Evolutionary conservation across 1,140 invertebrate genomes (phyloP).

Genomic region (Forficula auricularia): DNA sequence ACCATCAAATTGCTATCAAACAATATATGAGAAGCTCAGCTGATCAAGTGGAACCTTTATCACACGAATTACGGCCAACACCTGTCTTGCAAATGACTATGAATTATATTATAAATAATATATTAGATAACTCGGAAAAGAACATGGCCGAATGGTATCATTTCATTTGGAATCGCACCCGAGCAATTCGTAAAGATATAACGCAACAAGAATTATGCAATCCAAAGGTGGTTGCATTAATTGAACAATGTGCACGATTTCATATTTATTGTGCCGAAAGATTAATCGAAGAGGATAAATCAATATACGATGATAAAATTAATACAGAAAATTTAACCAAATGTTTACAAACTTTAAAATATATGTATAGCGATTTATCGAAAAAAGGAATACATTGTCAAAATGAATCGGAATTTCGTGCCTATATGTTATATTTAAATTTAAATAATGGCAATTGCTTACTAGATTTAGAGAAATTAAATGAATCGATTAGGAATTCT

Average conservation of each 20-base stretch:
- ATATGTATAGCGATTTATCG: constrained; percentile 66
- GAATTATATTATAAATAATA: constrained; percentile 70
- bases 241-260: constrained; percentile 91
- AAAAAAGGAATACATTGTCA: constrained; percentile 45
- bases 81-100: constrained; percentile 69
- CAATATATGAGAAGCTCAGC: constrained; percentile 89
- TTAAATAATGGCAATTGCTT: constrained; percentile 79
- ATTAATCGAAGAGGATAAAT: constrained; percentile 68
- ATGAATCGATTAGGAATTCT: constrained; percentile 53
- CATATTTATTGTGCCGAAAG: constrained; percentile 85
- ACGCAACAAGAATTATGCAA: constrained; percentile 84
- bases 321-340: constrained; percentile 96
- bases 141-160: constrained; percentile 73
- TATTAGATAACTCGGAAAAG: constrained; percentile 43
- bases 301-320: constrained; percentile 84
- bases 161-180: constrained; percentile 81
- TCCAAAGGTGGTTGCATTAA: constrained; percentile 55
- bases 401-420: constrained; percentile 80
- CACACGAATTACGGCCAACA: constrained; percentile 76
- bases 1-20: too few species aligned
- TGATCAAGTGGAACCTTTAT: constrained; percentile 84
- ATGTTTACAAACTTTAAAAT: constrained; percentile 84
- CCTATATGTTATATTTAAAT: constrained; percentile 84
- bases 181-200: constrained; percentile 92
- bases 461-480: constrained; percentile 56